Evolutionary conservation across 2,113 vertebrate species (phyloP).

Genomic region (Chitala chitala): DNA sequence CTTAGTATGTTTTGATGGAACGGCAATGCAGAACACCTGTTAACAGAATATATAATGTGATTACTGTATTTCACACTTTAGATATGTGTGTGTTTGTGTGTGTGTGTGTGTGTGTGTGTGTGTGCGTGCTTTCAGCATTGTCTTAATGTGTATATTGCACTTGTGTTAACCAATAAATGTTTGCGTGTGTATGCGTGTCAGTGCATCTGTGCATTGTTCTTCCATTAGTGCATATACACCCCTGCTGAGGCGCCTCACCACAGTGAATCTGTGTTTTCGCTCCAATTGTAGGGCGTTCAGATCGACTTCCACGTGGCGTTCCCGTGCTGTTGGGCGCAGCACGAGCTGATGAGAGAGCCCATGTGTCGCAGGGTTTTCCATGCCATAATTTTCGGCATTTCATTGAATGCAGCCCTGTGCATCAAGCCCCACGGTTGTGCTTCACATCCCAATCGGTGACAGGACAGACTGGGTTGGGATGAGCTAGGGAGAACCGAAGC

Average conservation of each 20-base stretch:
- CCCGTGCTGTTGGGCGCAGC: not conserved
- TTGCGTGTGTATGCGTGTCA: not conserved
- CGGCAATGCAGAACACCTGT: too few relatives aligned
- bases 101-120: not conserved
- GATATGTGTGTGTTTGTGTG: not conserved
- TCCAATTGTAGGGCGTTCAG: not conserved
- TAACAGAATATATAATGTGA: not conserved
- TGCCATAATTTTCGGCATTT: slow-evolving; percentile 61
- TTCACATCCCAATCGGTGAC: slow-evolving; percentile 62
- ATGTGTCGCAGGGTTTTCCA: slow-evolving; percentile 22
- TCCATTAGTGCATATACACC: too few relatives aligned
- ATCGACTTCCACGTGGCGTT: not conserved
- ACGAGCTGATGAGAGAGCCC: not conserved
- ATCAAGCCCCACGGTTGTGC: slow-evolving; percentile 58
- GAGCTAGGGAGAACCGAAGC: slow-evolving; percentile 10
- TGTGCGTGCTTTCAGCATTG: too few relatives aligned
- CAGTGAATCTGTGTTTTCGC: not conserved
- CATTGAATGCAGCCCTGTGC: slow-evolving; percentile 63
- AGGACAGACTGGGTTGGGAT: too few relatives aligned
- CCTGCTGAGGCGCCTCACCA: not conserved
- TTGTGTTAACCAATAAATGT: too few relatives aligned
- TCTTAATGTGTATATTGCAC: too few relatives aligned
- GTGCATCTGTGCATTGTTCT: not conserved
- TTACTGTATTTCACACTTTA: not conserved
- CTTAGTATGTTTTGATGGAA: not conserved